phyloP scores from a whole-genome alignment of 2,888 invertebrate genomes.

The Drosophila demipolita region DNA sequence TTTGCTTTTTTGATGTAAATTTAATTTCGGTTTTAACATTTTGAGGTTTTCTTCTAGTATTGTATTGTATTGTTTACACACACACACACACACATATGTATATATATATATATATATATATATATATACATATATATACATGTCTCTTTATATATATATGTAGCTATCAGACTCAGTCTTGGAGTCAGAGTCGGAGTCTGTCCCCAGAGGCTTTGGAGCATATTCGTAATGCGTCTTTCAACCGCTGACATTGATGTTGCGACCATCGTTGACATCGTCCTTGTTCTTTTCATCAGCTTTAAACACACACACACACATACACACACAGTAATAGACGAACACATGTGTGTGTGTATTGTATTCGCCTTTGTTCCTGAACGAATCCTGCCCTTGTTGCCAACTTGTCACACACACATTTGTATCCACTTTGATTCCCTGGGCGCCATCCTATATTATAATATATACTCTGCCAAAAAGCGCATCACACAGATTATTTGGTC shows the following conservation, averaged over 20 bases:
- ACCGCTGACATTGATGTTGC: slow-evolving; percentile 45
- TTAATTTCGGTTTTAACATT: slow-evolving; percentile 79
- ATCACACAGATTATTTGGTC: not conserved
- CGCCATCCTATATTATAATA: not conserved
- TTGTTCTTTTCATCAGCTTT: slow-evolving; percentile 64
- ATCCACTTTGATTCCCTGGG: slow-evolving; percentile 54
- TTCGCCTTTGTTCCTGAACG: slow-evolving; percentile 52
- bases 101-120: not conserved
- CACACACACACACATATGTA: not conserved
- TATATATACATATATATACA: not conserved
- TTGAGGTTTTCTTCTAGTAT: slow-evolving; percentile 64
- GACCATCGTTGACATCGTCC: slow-evolving; percentile 16
- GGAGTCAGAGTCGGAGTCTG: slow-evolving; percentile 8
- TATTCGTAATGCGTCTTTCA: slow-evolving; percentile 74
- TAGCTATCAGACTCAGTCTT: slow-evolving; percentile 11
- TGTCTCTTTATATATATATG: not conserved
- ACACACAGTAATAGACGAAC: not conserved
- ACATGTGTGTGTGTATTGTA: slow-evolving; percentile 25
- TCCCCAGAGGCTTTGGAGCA: slow-evolving; percentile 66
- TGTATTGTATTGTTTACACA: not conserved
- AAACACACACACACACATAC: slow-evolving; percentile 5
- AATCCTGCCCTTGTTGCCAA: slow-evolving; percentile 32
- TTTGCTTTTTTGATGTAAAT: slow-evolving; percentile 74
- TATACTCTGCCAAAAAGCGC: slow-evolving; percentile 25
- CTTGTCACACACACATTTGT: slow-evolving; percentile 39